Base-by-base conservation (phyloP, 1,140 invertebrate species). In the Cephus cinctus region DNA sequence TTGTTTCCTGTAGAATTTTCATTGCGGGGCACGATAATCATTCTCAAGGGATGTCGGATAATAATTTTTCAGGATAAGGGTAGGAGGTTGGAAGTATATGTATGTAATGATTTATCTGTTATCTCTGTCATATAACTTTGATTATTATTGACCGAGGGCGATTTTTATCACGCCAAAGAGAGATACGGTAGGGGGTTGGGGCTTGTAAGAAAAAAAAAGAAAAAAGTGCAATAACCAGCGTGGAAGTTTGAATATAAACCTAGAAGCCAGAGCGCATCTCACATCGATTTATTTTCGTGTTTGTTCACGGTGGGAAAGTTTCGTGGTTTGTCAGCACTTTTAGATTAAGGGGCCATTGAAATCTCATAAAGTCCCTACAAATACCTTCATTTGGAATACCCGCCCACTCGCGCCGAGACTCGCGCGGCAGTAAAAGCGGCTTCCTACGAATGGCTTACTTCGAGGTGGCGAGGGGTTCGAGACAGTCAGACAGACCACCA, bases 221-320 rank as follows among this genome's bases (percentile, higher is more conserved):
- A 8, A 36, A 36, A 15, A 36, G 34, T 36, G 34, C 34, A 36
- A 36, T 36, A 36, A 12, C 20, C 20, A 8, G 11, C 14, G 18
- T 14, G 55, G 54, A 69, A 73, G 65, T 73, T 71, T 73, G 69
- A 71, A 73, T 73, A 71, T 71, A 71, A 71, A 73, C 69, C 55
- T 56, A 56, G 60, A 67, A 65, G 61, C 60, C 36, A 47, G 50
- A 43, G 53, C 49, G 53, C 30, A 44, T 43, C 44, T 27, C 15
- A 42, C 62, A 69, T 71, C 70, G 69, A 73, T 73, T 73, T 73
- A 73, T 73, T 73, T 68, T 61, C 65, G 66, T 73, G 71, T 73
- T 73, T 72, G 71, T 71, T 73, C 71, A 61, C 59, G 54, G 61
- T 58, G 59, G 61, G 61, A 66, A 72, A 72, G 66, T 73, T 73